Evolutionary conservation across 2,797 vertebrate genomes (phyloP), one percentile per base, ranked within the genome.

Genomic region (Loris lydekkerianus): DNA sequence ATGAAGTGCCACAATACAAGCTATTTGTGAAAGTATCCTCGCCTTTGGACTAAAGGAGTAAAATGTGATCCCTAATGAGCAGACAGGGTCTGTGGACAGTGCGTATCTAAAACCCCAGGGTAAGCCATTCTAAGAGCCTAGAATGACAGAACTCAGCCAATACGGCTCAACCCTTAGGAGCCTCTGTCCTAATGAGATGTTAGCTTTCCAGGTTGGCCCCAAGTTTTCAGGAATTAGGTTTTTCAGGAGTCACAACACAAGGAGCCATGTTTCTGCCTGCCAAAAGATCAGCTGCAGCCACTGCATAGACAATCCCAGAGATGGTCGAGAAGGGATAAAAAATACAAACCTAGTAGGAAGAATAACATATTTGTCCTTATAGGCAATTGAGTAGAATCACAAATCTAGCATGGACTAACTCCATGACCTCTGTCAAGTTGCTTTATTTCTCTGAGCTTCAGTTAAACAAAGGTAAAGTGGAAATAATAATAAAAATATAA

Each of bases 401-500:
- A 80, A 34, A 25, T 63, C 27, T 56, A 31, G 14, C 14, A 7
- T 23, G 29, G 70, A 75, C 56, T 85, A 93, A 72, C 21, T 61
- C 49, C 78, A 15, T 87, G 83, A 65, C 0, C 6, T 77, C 56
- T 37, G 56, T 40, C 23, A 89, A 69, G 13, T 73, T 77, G 23
- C 14, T 83, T 75, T 17, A 5, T 72, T 87, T 88, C 14, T 89
- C 25, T 88, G 43, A 89, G 17, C 9, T 84, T 93, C n/a, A 77
- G 69, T 40, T 69, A 91, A 91, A 70, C 1, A 78, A 86, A 13
- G 3, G 7, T 49, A 61, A 86, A 73, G 40, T 86, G 21, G 49
- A 96, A 94, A 85, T 31, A 86, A 46, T n/a, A 43, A 43, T 29
- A 72, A 87, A 34, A 92, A 92, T 29, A 34, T 86, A 78, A 61